Conservation (phyloP, 2,797 vertebrate genomes). For the Lates japonicus region DNA sequence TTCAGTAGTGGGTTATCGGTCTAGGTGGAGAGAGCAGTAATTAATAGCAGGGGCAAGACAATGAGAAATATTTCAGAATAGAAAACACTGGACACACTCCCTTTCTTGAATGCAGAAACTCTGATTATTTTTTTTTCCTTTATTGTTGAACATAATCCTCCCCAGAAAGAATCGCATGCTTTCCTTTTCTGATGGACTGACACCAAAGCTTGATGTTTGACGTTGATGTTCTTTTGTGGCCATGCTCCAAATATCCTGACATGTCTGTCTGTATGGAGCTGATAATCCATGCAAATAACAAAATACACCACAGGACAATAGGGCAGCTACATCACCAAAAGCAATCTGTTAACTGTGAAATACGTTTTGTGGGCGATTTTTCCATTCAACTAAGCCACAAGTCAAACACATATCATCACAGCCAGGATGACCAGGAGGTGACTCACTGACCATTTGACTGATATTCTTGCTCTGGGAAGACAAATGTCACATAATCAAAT, state of each 20-base stretch:
- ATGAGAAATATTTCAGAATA: not conserved
- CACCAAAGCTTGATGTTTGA: not conserved
- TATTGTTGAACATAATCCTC: conserved; percentile 3
- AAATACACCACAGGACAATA: not conserved
- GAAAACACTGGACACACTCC: not conserved
- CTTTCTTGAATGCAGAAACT: not conserved
- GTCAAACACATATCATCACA: not conserved
- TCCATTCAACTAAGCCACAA: conserved; percentile 7
- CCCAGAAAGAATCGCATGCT: not conserved
- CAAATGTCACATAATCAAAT: conserved; percentile 10
- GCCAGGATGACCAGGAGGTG: not conserved
- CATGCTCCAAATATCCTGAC: not conserved
- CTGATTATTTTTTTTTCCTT: not conserved
- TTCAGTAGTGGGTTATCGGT: conserved; percentile 5
- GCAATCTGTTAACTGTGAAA: not conserved
- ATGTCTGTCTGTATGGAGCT: not conserved
- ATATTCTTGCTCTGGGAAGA: not conserved
- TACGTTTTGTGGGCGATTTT: not conserved
- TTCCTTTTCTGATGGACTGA: not conserved
- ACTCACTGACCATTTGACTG: conserved; percentile 5
- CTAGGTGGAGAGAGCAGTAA: conserved; percentile 8
- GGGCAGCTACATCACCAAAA: not conserved
- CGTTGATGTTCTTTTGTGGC: not conserved
- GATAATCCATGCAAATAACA: not conserved
- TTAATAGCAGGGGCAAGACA: not conserved